Evolutionary conservation across 2,113 vertebrate species (phyloP), one percentile per base, ranked within the genome.

Genomic region (Cyprinodon tularosa): DNA sequence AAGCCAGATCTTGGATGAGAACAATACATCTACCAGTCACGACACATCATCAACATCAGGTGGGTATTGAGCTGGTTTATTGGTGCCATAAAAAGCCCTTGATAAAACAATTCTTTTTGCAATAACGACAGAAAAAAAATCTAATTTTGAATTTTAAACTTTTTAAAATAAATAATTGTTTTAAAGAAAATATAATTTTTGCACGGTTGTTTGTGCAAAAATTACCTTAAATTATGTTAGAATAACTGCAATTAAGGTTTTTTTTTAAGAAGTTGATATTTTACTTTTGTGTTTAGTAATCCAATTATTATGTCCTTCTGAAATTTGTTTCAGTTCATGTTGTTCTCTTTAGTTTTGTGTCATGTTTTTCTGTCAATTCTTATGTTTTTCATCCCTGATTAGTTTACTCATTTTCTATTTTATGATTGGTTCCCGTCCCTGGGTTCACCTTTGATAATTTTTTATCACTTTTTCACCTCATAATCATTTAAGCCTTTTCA

Each of bases 31-130:
- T 45, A 77, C 63, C 13, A 66, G 17, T 57, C 77, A 57, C 20
- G 36, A 29, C 0, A 1, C 13, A n/a, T 47, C 45, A 42, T 39
- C 38, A 29, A 70, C 68, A 68, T 40, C 66, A 78, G 83, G 87
- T 85, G 59, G 13, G 76, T 72, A 39, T 76, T 76, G 9, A 57
- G 14, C 2, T 9, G 0, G 50, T 57, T n/a, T 57, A 20, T 57
- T 9, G 50, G 50, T 57, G n/a, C 6, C 6, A 0, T 50, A 53
- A 20, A 50, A 48, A 53, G 8, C 15, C 2, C 8, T 50, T 17
- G 17, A 50, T 50, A 50, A 50, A 20, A 20, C 3, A 0, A 8
- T 53, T 53, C 50, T n/a, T 53, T 3, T 53, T 53, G 50, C 17
- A 53, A 8, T 15, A 53, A 20, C 4, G 20, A 17, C 6, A 53